Evolutionary conservation across 1,140 invertebrate genomes (phyloP).

Genomic region (Phocides pigmalion): DNA sequence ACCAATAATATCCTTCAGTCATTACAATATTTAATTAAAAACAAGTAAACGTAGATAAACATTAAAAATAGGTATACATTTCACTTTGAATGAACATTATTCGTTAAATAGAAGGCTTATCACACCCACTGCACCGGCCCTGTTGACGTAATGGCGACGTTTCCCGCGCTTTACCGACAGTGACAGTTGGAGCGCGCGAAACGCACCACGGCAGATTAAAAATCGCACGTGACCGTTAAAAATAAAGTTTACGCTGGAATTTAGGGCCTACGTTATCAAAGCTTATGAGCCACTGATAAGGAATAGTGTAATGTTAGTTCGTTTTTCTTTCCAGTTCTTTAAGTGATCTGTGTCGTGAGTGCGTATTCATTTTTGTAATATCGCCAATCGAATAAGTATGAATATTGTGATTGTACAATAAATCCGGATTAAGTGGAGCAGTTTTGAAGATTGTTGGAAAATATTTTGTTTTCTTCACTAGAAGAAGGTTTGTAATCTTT

Average conservation of each 20-base stretch:
- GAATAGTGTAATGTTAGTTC: constrained; percentile 12
- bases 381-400: not conserved
- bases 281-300: constrained; percentile 26
- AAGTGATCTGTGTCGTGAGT: constrained; percentile 1
- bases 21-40: too few species aligned
- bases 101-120: constrained; percentile 46
- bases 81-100: constrained; percentile 28
- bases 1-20: too few species aligned
- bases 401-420: not conserved
- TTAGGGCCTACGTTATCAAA: constrained; percentile 32
- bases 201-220: constrained; percentile 44
- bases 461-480: not conserved
- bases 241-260: constrained; percentile 36
- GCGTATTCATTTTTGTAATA: not conserved
- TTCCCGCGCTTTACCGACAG: constrained; percentile 46
- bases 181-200: constrained; percentile 48
- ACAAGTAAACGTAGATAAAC: too few species aligned
- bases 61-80: not conserved
- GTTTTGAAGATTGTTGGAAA: too few species aligned
- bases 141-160: constrained; percentile 43
- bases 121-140: constrained; percentile 43
- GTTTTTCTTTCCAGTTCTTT: constrained; percentile 20
- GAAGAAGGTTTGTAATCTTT: too few species aligned
- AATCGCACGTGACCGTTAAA: constrained; percentile 37
- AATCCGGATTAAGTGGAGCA: not conserved